Conservation (phyloP, 2,888 invertebrate genomes). For the Drosophila pegasa region DNA sequence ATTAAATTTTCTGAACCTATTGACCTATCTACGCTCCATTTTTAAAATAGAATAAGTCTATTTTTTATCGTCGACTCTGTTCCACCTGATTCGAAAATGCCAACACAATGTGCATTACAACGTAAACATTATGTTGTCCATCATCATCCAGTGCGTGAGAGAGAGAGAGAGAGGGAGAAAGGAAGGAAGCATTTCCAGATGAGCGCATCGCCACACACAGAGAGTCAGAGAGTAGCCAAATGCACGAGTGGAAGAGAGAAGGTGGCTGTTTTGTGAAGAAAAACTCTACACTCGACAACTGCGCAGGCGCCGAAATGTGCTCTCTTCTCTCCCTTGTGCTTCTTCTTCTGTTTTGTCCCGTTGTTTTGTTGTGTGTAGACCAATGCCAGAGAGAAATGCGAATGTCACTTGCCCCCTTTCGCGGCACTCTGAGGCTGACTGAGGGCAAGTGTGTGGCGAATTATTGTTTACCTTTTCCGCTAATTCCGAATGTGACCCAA, state of each 20-base stretch:
- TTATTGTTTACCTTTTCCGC: conserved; percentile 74
- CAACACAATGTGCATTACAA: conserved; percentile 64
- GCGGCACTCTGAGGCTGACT: conserved; percentile 19
- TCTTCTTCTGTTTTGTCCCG: conserved; percentile 26
- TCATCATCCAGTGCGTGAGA: conserved; percentile 25
- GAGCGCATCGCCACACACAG: conserved; percentile 14
- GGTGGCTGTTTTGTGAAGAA: conserved; percentile 9
- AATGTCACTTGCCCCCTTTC: conserved; percentile 46
- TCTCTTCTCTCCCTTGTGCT: conserved; percentile 36
- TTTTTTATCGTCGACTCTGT: background rate
- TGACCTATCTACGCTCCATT: too few species aligned
- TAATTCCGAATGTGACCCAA: conserved; percentile 38
- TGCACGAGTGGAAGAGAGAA: background rate
- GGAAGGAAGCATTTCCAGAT: conserved; percentile 29
- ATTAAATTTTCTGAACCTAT: background rate
- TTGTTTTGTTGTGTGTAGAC: conserved; percentile 43
- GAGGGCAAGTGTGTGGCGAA: conserved; percentile 53
- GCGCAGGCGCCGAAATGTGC: conserved; percentile 53
- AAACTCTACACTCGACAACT: conserved; percentile 47
- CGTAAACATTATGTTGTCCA: conserved; percentile 70
- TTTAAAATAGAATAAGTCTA: background rate
- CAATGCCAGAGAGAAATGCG: conserved; percentile 54
- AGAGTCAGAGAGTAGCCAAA: background rate
- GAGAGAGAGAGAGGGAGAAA: conserved; percentile 3
- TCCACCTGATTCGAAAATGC: conserved; percentile 12